Evolutionary conservation across 30 jellyfish, hydroid and myxozoan species (phyloP).

Genomic region (Calvadosia cruxmelitensis): DNA sequence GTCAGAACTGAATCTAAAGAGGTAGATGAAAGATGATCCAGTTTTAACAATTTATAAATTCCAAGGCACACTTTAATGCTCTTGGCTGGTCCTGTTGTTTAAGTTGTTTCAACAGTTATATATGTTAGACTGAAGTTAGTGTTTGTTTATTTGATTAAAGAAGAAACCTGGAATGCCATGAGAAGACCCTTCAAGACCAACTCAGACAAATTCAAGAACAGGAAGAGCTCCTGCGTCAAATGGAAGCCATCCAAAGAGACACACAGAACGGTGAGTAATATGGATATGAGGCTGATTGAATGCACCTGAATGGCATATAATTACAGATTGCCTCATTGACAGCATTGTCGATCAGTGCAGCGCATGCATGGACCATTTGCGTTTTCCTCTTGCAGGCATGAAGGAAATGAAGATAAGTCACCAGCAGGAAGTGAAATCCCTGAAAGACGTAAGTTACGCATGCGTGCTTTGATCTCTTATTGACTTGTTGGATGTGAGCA

Average conservation of each 20-base stretch:
- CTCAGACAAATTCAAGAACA: conserved; percentile 58
- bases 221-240: conserved; percentile 32
- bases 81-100: too few species aligned
- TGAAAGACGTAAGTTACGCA: background rate
- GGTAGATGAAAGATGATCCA: too few species aligned
- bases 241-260: conserved; percentile 64
- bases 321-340: background rate
- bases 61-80: too few species aligned
- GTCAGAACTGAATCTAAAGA: too few species aligned
- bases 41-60: too few species aligned
- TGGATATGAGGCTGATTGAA: background rate
- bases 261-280: conserved; percentile 56
- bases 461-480: too few species aligned
- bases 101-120: too few species aligned
- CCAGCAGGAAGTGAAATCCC: background rate
- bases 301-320: background rate
- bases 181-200: conserved; percentile 19
- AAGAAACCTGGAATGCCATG: conserved; percentile 3
- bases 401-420: background rate
- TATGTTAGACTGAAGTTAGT: too few species aligned
- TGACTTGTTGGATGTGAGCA: too few species aligned
- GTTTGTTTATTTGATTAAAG: too few species aligned
- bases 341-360: background rate
- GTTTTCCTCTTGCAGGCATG: background rate
- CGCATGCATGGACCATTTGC: background rate